A percentile compares a stretch with the other conserved stretches of the same genome.
Evolutionary conservation across 2,797 vertebrate genomes (phyloP).

Genomic region (Amblyraja radiata): DNA sequence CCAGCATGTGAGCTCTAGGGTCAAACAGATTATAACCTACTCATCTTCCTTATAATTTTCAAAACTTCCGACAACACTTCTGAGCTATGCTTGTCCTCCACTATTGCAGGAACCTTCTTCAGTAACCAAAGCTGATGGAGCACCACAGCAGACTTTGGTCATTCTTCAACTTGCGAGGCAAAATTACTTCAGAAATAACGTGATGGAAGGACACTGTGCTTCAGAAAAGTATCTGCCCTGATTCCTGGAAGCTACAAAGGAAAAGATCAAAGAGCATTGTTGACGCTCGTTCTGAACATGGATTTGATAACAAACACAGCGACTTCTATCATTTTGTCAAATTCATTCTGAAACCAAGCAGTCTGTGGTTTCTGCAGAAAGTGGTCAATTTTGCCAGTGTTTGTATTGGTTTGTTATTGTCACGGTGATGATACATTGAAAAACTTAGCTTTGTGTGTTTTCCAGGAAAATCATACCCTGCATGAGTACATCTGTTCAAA

Average conservation of each 20-base stretch:
- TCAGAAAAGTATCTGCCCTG: neutral
- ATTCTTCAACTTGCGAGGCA: neutral
- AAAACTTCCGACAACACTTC: no score
- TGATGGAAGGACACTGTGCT: neutral
- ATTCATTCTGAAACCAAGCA: neutral
- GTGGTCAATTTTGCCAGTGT: neutral
- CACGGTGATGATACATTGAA: no score
- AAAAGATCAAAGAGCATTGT: neutral
- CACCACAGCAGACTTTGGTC: neutral
- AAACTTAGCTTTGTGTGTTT: no score
- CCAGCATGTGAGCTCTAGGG: no score
- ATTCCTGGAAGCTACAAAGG: neutral
- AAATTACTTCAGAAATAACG: neutral
- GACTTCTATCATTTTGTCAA: no score
- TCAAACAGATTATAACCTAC: no score
- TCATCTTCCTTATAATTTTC: no score
- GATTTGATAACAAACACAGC: neutral
- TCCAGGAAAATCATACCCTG: no score
- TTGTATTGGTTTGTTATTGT: no score
- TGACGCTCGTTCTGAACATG: neutral
- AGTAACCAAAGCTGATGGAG: neutral
- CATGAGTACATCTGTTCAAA: no score
- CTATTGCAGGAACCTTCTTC: neutral
- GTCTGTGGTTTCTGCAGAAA: neutral
- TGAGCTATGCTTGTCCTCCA: no score